Evolutionary conservation across 1,140 invertebrate species (phyloP), one percentile per base, ranked within the genome.

Genomic region (Magallana angulata): DNA sequence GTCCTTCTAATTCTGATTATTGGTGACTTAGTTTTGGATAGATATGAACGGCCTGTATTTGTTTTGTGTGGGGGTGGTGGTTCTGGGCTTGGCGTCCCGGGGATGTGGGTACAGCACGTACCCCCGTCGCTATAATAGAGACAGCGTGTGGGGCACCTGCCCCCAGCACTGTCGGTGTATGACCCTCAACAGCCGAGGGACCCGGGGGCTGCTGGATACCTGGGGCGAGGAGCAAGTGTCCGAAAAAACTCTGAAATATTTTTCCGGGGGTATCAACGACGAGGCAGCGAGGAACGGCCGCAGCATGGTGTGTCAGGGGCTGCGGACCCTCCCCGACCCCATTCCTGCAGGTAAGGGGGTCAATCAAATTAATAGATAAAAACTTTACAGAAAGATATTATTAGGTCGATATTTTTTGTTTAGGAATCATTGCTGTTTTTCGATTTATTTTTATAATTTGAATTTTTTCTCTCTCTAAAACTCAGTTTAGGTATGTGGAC

Each of bases 251-350:
- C 16, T 60, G 12, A 76, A 82, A 24, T 60, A 64, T 84, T 64
- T 64, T 36, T 84, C 83, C 36, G 11, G 59, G 3, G 60, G 83
- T 12, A 57, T 58, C 14, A 82, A 58, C 8, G 82, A 87, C n/a
- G 86, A 84, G 11, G 56, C 86, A 8, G 82, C 64, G 7, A 48
- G 62, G 9, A 56, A 71, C 30, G 82, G 86, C 18, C 82, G 86
- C 12, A 87, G 86, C 24, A 87, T 87, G 86, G 86, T 87, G 16
- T 87, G 86, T 36, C 86, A 87, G 82, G 86, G 86, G 12, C 80
- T 87, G 12, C 68, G 86, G n/a, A 16, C 30, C 30, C 82, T 87
- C 3, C 86, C 86, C 5, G 68, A 68, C 14, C 82, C 82, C 1
- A 87, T 87, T 36, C 86, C 86, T n/a, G 18, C 60, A 64, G 86